phyloP scores from a whole-genome alignment of 2,888 invertebrate genomes.

The Mimachlamys varia region DNA sequence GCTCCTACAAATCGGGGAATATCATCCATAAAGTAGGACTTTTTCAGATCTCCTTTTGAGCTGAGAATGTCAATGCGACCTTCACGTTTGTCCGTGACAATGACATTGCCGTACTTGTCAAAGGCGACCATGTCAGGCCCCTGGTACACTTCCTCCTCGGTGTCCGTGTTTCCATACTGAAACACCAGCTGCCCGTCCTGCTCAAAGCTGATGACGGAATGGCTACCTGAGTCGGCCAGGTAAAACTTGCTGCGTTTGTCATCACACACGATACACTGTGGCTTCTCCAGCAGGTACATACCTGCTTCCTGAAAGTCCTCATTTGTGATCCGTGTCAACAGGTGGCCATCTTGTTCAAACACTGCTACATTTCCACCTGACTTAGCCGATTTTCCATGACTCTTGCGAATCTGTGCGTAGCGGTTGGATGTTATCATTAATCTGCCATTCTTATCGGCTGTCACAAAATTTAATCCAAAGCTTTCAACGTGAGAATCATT shows the following conservation, averaged over 20 bases:
- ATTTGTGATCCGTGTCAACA: slow-evolving; percentile 70
- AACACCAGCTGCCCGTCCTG: slow-evolving; percentile 68
- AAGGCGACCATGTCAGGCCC: slow-evolving; percentile 72
- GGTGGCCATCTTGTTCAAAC: slow-evolving; percentile 65
- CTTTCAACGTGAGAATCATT: slow-evolving; percentile 72
- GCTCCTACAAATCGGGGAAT: slow-evolving; percentile 69
- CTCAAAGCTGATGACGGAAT: slow-evolving; percentile 69
- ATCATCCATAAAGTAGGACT: slow-evolving; percentile 68
- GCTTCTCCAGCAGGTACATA: slow-evolving; percentile 70
- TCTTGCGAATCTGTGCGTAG: slow-evolving; percentile 66
- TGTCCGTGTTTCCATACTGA: slow-evolving; percentile 72
- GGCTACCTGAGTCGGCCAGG: slow-evolving; percentile 71
- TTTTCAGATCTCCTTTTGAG: slow-evolving; percentile 68
- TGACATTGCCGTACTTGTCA: slow-evolving; percentile 66
- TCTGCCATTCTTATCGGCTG: slow-evolving; percentile 66
- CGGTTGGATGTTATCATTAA: slow-evolving; percentile 72
- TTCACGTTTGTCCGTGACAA: slow-evolving; percentile 73
- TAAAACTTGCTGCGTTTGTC: slow-evolving; percentile 64
- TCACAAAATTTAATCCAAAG: slow-evolving; percentile 71
- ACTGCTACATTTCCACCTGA: slow-evolving; percentile 73
- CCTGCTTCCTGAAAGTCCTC: slow-evolving; percentile 67
- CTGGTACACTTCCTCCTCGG: slow-evolving; percentile 68
- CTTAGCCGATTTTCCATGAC: slow-evolving; percentile 68
- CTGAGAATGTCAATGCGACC: slow-evolving; percentile 70
- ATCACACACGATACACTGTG: slow-evolving; percentile 67